Base-by-base conservation (phyloP, 2,888 invertebrate genomes). In the Agonum fuliginosum region DNA sequence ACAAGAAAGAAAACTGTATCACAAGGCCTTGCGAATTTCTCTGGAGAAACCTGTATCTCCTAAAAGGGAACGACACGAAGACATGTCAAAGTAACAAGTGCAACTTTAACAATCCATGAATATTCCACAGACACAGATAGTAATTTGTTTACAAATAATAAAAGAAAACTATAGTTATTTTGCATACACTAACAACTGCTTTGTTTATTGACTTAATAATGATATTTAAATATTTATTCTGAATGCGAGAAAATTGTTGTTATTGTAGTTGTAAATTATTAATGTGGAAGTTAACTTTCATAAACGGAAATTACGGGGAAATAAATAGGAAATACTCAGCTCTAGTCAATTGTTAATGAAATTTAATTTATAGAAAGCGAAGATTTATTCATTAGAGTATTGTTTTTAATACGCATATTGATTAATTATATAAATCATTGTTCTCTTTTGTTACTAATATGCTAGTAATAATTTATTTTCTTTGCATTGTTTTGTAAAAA, bases 281-380 rank as follows among this genome's bases (percentile, higher is more conserved):
- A n/a, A n/a, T n/a, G 12, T 46, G 20, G 24, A 62, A 27, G 3
- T 62, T 17, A 27, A 62, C 58, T 62, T 62, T 62, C 58, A 62
- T 14, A 62, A 22, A 1, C 30, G 34, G 58, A 62, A 30, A 30
- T 30, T 27, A 14, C 20, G 34, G 30, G 58, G 14, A 62, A 30
- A 48, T 17, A 27, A 30, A 62, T 62, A 62, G 30, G 58, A 62
- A 62, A 62, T 34, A 10, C 27, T 14, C 27, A 12, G 12, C 24
- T 17, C 5, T 27, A 34, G 2, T 30, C 19, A 27, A 46, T 30
- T 62, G 34, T 30, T 27, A 14, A 58, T 62, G 58, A 30, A 62
- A 30, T 30, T 62, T 62, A 62, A 62, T 62, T 27, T 30, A 27
- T 62, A 62, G 58, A 62, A 62, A 62, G 58, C 30, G 54, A 37